A percentile compares a stretch with the other conserved stretches of the same genome.
Conservation (phyloP, 30 jellyfish, hydroid and myxozoan genomes). For the Calvadosia cruxmelitensis region DNA sequence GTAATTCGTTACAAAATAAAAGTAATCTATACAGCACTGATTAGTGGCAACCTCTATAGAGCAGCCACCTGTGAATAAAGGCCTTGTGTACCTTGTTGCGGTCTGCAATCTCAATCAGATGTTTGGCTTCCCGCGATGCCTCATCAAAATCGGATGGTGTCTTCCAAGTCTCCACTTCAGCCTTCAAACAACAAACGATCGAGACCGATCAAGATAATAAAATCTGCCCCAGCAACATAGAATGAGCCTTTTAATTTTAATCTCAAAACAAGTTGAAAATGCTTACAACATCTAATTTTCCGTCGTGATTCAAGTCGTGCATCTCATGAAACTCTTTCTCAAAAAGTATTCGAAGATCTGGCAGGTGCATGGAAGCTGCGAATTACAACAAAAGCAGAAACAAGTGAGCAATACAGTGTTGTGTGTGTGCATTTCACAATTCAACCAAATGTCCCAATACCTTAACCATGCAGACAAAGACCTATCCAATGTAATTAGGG, state of each 20-base stretch:
- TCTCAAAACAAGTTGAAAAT: background rate
- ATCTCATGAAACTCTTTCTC: conserved; percentile 63
- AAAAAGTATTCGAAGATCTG: conserved; percentile 44
- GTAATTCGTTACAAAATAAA: too few species aligned
- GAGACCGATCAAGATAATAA: background rate
- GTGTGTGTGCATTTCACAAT: too few species aligned
- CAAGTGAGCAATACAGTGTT: too few species aligned
- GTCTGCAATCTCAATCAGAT: conserved; percentile 65
- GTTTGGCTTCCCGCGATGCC: conserved; percentile 62
- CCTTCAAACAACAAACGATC: conserved; percentile 8
- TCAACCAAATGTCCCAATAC: too few species aligned
- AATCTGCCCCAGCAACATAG: background rate
- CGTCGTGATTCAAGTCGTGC: conserved; percentile 68
- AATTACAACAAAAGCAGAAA: background rate
- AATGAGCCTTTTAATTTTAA: too few species aligned
- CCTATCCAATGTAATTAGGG: background rate
- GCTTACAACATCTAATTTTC: conserved; percentile 73
- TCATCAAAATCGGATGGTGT: conserved; percentile 71
- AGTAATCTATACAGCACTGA: too few species aligned
- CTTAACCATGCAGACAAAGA: background rate
- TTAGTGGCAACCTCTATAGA: too few species aligned
- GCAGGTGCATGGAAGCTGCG: conserved; percentile 58
- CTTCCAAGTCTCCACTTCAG: conserved; percentile 74
- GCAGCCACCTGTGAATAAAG: too few species aligned
- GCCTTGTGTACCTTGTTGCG: conserved; percentile 65